phyloP scores from a whole-genome alignment of 1,140 invertebrate species.

The Copidosoma floridanum region DNA sequence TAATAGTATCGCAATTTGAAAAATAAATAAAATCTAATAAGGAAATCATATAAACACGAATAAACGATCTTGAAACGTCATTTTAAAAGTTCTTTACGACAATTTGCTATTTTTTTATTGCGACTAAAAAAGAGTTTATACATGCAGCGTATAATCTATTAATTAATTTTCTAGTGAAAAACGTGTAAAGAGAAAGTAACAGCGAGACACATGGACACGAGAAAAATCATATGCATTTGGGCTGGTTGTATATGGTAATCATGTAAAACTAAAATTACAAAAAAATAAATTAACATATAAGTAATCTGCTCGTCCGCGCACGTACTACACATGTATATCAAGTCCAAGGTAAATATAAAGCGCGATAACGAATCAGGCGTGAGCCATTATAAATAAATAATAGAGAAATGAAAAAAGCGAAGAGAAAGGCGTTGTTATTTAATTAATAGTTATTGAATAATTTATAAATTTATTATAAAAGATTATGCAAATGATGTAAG shows the following conservation, averaged over 20 bases:
- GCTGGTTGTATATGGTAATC: constrained; percentile 7
- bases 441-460: constrained; percentile 28
- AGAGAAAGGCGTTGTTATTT: constrained; percentile 27
- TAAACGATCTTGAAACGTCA: background rate
- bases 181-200: background rate
- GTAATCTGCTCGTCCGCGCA: background rate
- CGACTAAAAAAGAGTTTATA: constrained; percentile 2
- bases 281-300: too few species aligned
- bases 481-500: constrained; percentile 17
- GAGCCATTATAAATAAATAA: constrained; percentile 25
- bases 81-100: constrained; percentile 14
- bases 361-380: constrained; percentile 22
- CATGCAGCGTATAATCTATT: constrained; percentile 6
- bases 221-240: constrained; percentile 4
- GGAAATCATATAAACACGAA: background rate
- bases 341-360: too few species aligned
- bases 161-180: too few species aligned
- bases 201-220: background rate
- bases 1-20: background rate
- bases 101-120: constrained; percentile 24
- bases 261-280: too few species aligned
- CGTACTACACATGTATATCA: background rate
- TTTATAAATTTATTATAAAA: constrained; percentile 19
- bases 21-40: background rate
- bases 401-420: too few species aligned